phyloP scores from a whole-genome alignment of 2,888 invertebrate species.

The Cheilosia scutellata region DNA sequence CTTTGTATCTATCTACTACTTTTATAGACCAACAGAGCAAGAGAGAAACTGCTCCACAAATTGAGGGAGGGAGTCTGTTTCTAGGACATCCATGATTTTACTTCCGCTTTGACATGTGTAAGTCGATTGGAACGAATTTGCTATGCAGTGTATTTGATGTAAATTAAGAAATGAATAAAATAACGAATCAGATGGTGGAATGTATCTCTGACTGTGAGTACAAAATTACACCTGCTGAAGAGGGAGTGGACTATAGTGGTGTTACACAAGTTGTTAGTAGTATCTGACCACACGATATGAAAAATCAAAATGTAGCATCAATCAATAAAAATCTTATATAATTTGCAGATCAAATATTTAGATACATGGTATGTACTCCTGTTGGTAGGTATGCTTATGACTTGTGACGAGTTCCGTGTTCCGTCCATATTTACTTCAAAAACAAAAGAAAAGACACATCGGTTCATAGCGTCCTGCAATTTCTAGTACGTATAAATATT shows the following conservation, averaged over 20 bases:
- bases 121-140: neutral
- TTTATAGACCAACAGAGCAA: neutral
- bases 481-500: too few relatives aligned
- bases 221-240: neutral
- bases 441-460: too few relatives aligned
- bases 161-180: constrained; percentile 3
- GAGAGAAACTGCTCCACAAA: neutral
- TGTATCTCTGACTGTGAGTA: too few relatives aligned
- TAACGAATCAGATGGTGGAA: neutral
- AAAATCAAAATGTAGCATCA: too few relatives aligned
- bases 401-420: too few relatives aligned
- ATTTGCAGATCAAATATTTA: too few relatives aligned
- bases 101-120: constrained; percentile 2
- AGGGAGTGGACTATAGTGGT: neutral
- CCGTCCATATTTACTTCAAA: too few relatives aligned
- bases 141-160: neutral
- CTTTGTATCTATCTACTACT: neutral
- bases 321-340: too few relatives aligned
- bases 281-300: neutral
- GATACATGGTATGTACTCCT: too few relatives aligned
- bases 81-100: neutral
- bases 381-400: too few relatives aligned
- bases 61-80: constrained; percentile 2
- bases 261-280: neutral
- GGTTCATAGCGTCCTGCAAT: too few relatives aligned